These are phyloP conservation scores for Pipistrellus pipistrellus DNA, from an alignment of 2,797 vertebrate genomes.

Conservation along the genomic window DNA sequence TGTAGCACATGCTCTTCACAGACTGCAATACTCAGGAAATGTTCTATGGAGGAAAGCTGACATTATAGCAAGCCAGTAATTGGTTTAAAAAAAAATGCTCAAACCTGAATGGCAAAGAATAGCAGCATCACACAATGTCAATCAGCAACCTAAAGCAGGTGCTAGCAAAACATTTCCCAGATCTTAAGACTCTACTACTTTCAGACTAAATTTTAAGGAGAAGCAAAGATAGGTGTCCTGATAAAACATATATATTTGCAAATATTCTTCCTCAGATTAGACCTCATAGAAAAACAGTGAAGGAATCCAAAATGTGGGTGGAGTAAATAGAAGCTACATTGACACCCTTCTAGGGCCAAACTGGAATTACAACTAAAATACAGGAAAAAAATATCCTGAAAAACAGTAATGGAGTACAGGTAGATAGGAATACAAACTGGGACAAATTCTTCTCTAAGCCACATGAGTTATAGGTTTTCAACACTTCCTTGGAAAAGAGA, in stretches of 20 bases:
- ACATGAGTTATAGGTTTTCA: background rate
- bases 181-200: background rate
- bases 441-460: background rate
- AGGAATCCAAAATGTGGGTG: too few species aligned
- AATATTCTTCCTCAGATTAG: slow-evolving; percentile 8
- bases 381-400: background rate
- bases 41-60: background rate
- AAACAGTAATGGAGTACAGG: background rate
- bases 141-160: background rate
- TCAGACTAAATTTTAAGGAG: slow-evolving; percentile 17
- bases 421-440: background rate
- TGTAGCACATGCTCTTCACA: background rate
- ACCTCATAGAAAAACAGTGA: background rate
- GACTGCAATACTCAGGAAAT: background rate
- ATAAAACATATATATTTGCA: background rate
- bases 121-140: background rate
- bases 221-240: background rate
- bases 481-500: slow-evolving; percentile 20
- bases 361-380: too few species aligned
- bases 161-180: background rate
- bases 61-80: background rate
- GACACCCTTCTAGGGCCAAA: too few species aligned
- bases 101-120: background rate
- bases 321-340: too few species aligned
- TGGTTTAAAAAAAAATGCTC: background rate